Conservation (phyloP, 2,113 vertebrate genomes). For the Tetrax tetrax region DNA sequence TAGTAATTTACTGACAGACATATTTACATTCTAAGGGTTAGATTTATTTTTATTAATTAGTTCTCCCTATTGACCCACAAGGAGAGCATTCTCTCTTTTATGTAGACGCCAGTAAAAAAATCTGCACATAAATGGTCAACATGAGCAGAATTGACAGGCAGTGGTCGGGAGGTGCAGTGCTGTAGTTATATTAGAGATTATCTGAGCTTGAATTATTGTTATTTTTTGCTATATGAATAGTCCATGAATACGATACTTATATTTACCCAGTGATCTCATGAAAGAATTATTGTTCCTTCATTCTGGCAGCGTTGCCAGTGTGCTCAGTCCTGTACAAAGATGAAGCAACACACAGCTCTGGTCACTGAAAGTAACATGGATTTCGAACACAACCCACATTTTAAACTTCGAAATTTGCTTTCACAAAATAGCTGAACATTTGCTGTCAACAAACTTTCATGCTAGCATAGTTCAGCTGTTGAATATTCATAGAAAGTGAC, state of each 20-base stretch:
- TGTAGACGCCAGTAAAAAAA: not conserved
- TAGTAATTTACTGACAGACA: not conserved
- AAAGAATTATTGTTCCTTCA: constrained; percentile 48
- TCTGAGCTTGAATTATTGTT: constrained; percentile 21
- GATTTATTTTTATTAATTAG: constrained; percentile 10
- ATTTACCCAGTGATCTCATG: constrained; percentile 49
- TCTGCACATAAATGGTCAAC: not conserved
- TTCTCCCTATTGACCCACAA: not conserved
- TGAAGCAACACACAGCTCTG: not conserved
- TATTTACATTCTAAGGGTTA: not conserved
- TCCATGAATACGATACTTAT: constrained; percentile 10
- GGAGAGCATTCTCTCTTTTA: not conserved
- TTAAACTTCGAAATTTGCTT: constrained; percentile 2
- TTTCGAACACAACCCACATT: not conserved
- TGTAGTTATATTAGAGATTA: not conserved
- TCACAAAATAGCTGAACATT: not conserved
- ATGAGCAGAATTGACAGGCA: not conserved
- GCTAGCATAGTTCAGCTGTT: not conserved
- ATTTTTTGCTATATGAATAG: constrained; percentile 47
- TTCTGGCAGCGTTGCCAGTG: not conserved
- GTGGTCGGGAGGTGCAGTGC: not conserved
- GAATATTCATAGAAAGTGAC: constrained; percentile 15
- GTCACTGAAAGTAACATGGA: not conserved
- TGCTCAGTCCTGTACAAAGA: not conserved
- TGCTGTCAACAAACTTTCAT: not conserved